A percentile compares a stretch with the other conserved stretches of the same genome.
Evolutionary conservation across 2,888 invertebrate genomes (phyloP).

Genomic region (Mythimna loreyi): DNA sequence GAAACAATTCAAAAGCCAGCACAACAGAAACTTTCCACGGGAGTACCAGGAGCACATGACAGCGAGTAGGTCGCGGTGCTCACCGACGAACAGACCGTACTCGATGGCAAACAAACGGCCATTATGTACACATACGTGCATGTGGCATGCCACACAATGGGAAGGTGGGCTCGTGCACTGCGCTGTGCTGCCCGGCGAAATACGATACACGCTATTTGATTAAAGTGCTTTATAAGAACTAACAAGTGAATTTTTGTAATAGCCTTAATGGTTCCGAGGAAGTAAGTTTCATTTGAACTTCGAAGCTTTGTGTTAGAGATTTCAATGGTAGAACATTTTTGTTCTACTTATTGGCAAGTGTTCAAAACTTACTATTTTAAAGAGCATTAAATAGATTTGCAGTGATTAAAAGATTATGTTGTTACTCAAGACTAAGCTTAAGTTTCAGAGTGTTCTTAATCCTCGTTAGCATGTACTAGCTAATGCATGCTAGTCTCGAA

Average conservation of each 20-base stretch:
- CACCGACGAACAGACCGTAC: conserved; percentile 52
- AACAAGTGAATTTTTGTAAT: conserved; percentile 54
- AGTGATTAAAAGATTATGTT: neutral
- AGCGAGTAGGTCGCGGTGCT: conserved; percentile 63
- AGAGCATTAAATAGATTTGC: conserved; percentile 5
- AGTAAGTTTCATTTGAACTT: conserved; percentile 36
- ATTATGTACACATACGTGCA: conserved; percentile 63
- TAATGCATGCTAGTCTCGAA: conserved; percentile 1
- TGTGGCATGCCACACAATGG: conserved; percentile 67
- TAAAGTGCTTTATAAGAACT: conserved; percentile 57
- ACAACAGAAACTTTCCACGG: conserved; percentile 47
- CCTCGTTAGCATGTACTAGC: neutral
- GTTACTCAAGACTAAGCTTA: neutral
- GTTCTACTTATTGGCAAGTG: conserved; percentile 3
- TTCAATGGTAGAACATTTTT: conserved; percentile 11
- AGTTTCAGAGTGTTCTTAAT: conserved; percentile 10
- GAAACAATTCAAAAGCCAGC: conserved; percentile 25
- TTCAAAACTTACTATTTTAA: neutral
- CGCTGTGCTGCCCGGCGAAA: conserved; percentile 45
- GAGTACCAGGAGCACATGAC: conserved; percentile 70
- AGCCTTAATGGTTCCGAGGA: conserved; percentile 42
- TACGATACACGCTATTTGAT: conserved; percentile 63
- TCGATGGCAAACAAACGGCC: conserved; percentile 65
- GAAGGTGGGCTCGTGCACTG: conserved; percentile 61
- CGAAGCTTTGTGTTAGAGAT: conserved; percentile 24